phyloP scores from a whole-genome alignment of 2,797 vertebrate genomes.

The Pachyuromys duprasi region DNA sequence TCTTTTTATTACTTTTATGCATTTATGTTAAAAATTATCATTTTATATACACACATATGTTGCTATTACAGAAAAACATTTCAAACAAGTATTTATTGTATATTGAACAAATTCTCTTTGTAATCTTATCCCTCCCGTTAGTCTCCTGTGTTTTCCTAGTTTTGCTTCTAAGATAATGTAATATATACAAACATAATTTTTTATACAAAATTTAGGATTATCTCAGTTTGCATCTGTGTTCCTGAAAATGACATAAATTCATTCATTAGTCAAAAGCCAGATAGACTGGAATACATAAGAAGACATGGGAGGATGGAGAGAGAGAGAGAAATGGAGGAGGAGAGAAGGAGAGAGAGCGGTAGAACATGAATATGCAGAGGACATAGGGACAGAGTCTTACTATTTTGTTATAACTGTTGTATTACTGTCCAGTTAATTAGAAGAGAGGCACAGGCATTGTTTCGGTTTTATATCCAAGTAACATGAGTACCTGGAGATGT shows the following conservation, averaged over 20 bases:
- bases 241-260: background rate
- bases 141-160: background rate
- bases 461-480: constrained; percentile 54
- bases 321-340: no score
- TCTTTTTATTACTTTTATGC: background rate
- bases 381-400: background rate
- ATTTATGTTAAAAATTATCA: background rate
- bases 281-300: background rate
- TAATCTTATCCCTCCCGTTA: background rate
- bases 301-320: background rate
- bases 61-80: background rate
- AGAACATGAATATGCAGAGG: background rate
- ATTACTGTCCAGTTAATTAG: constrained; percentile 37
- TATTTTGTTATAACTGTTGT: background rate
- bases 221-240: background rate
- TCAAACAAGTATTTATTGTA: background rate
- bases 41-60: background rate
- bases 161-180: background rate
- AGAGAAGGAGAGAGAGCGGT: background rate
- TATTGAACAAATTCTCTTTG: background rate
- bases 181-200: background rate
- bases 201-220: background rate
- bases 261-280: background rate
- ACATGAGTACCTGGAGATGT: constrained; percentile 8
- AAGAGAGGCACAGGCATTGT: background rate